Evolutionary conservation across 2,113 vertebrate genomes (phyloP).

Genomic region (Lophius piscatorius): DNA sequence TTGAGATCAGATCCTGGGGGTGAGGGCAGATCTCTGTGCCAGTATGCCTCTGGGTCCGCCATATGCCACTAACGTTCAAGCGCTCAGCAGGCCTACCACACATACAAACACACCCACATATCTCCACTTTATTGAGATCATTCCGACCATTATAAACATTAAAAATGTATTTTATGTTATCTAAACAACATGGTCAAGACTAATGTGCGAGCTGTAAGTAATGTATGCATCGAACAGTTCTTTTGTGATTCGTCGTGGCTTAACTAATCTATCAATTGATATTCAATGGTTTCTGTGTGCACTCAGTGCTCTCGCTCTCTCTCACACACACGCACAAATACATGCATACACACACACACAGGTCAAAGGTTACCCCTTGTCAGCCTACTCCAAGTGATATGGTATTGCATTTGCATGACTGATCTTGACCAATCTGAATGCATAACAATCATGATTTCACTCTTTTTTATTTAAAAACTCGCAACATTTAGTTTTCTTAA

Average conservation of each 20-base stretch:
- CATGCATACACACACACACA: constrained; percentile 17
- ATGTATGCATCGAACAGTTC: not conserved
- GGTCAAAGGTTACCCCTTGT: constrained; percentile 33
- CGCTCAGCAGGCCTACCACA: constrained; percentile 9
- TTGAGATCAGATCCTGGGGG: constrained; percentile 9
- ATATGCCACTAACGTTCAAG: constrained; percentile 61
- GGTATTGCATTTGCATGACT: not conserved
- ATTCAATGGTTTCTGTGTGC: constrained; percentile 1
- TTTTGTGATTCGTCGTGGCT: constrained; percentile 1
- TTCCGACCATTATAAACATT: constrained; percentile 12
- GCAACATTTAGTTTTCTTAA: too few relatives aligned
- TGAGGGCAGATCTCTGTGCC: constrained; percentile 41
- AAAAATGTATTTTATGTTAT: not conserved
- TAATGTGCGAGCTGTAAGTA: not conserved
- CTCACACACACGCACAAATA: constrained; percentile 14
- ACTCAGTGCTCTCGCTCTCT: not conserved
- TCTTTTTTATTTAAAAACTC: too few relatives aligned
- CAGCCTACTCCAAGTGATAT: constrained; percentile 12
- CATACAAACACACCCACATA: constrained; percentile 3
- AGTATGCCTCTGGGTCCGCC: constrained; percentile 53
- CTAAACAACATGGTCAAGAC: not conserved
- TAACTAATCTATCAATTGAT: constrained; percentile 18
- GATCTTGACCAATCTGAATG: too few relatives aligned
- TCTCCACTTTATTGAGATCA: constrained; percentile 7
- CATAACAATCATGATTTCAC: too few relatives aligned